A percentile compares a stretch with the other conserved stretches of the same genome.
Conservation (phyloP, 1,140 invertebrate genomes). For the Cataglyphis hispanica region DNA sequence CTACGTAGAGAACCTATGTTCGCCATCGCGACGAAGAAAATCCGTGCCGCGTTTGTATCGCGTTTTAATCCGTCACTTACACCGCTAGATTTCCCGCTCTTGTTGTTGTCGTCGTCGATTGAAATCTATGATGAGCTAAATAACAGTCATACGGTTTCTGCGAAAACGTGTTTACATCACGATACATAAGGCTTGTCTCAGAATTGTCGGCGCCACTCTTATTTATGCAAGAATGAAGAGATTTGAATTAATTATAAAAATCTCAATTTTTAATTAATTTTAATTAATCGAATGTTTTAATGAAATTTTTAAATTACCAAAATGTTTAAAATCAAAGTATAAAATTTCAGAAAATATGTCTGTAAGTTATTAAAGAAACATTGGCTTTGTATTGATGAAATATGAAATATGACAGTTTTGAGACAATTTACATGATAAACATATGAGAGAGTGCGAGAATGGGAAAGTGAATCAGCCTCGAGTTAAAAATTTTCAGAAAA, state of each 20-base stretch:
- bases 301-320: background rate
- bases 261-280: too few species aligned
- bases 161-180: background rate
- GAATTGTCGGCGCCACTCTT: background rate
- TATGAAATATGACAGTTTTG: background rate
- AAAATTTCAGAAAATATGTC: background rate
- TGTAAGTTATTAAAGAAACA: slow-evolving; percentile 7
- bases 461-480: slow-evolving; percentile 2
- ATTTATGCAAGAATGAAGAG: background rate
- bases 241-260: background rate
- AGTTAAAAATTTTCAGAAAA: slow-evolving; percentile 7
- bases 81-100: background rate
- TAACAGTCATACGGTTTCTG: background rate
- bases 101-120: background rate
- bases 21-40: slow-evolving; percentile 25
- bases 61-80: background rate
- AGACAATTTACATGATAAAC: background rate
- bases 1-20: slow-evolving; percentile 50
- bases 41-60: slow-evolving; percentile 3
- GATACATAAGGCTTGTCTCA: background rate
- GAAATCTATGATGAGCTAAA: slow-evolving; percentile 19
- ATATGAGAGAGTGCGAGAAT: background rate
- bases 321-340: background rate
- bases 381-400: slow-evolving; percentile 19
- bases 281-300: background rate